Evolutionary conservation across 2,797 vertebrate species (phyloP), one percentile per base, ranked within the genome.

Genomic region (Morelia viridis): DNA sequence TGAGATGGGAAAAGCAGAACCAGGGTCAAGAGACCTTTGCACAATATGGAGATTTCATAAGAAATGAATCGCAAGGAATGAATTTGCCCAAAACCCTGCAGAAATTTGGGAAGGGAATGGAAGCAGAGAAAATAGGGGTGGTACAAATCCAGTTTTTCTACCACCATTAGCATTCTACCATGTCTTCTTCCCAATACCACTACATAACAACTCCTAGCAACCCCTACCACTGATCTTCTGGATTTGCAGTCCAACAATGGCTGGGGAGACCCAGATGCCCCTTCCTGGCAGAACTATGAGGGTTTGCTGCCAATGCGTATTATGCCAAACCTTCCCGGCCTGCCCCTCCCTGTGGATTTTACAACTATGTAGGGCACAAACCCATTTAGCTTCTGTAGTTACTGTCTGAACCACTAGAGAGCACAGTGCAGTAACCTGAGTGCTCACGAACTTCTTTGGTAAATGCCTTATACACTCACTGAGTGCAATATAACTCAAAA

Each of bases 401-500:
- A 96, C 96, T 92, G 94, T 95, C 96, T 96, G 93, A 95, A 93
- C 97, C 98, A 98, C 97, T 93, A 98, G 98, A 97, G 98, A 97
- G 97, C 97, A 97, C 95, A 96, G 96, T 93, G 95, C 94, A 95
- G 96, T 93, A 96, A 96, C 96, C 95, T 93, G 97, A 96, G 96
- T 94, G 62, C 95, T 86, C 89, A 87, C 96, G 95, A 91, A 89
- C 96, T 94, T 96, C 97, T 96, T 97, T 95, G 94, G 97, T 96
- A 97, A 98, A 97, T 96, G 97, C 97, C 95, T 96, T 31, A 93
- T 94, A 94, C 97, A 96, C 93, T 96, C 96, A 96, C 94, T 91
- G 96, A 97, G 97, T 95, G 96, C 96, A 94, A 96, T 96, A 97
- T 98, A 98, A 98, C 97, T 98, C 98, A 98, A 98, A 98, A 98